phyloP scores from a whole-genome alignment of 2,113 vertebrate genomes.

The Laterallus jamaicensis region DNA sequence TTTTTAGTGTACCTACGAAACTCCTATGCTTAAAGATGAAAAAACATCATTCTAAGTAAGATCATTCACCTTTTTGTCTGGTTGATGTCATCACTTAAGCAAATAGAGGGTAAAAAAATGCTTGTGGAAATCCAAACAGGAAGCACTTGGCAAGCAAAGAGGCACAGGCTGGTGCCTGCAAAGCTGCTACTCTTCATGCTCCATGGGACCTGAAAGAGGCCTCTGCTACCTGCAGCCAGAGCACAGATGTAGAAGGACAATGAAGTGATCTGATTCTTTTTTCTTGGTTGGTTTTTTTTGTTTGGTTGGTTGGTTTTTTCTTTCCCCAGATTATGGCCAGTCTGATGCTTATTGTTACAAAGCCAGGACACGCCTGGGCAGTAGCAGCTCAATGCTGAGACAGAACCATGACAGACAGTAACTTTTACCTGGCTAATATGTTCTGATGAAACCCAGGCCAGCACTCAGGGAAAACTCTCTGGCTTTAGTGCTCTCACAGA shows the following conservation, averaged over 20 bases:
- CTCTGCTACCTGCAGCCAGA: conserved; percentile 13
- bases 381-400: not conserved
- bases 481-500: not conserved
- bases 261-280: not conserved
- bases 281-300: not conserved
- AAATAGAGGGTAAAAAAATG: conserved; percentile 50
- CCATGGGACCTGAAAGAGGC: conserved; percentile 11
- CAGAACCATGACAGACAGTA: not conserved
- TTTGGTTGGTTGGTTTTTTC: not conserved
- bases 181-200: conserved; percentile 43
- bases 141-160: conserved; percentile 46
- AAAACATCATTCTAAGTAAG: not conserved
- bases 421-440: not conserved
- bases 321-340: not conserved
- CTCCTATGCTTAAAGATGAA: not conserved
- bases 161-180: conserved; percentile 33
- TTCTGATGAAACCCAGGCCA: not conserved
- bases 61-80: not conserved
- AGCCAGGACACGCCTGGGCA: not conserved
- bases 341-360: not conserved
- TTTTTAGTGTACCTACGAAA: not conserved
- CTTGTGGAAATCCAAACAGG: conserved; percentile 57
- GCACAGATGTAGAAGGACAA: not conserved
- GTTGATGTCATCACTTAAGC: conserved; percentile 30
- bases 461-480: not conserved